A percentile compares a stretch with the other conserved stretches of the same genome.
Evolutionary conservation across 1,140 invertebrate species (phyloP).

Genomic region (Drosophila pseudoobscura): DNA sequence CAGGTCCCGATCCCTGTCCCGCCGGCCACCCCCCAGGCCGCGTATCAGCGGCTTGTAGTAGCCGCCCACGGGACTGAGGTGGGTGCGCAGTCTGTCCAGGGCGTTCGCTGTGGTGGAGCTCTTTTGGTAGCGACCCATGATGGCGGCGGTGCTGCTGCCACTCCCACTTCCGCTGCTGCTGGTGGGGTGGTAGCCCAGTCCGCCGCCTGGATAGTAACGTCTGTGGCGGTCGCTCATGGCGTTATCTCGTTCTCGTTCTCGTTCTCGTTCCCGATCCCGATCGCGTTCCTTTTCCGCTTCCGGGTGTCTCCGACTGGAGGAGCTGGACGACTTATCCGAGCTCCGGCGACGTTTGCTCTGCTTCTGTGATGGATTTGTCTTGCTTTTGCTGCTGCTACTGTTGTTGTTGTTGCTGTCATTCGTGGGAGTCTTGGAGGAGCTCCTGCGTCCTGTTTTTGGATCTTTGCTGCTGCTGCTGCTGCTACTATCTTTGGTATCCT

Average conservation of each 20-base stretch:
- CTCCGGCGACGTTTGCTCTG: conserved; percentile 66
- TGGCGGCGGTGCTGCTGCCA: conserved; percentile 36
- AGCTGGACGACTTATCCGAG: conserved; percentile 61
- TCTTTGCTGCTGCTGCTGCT: too few relatives aligned
- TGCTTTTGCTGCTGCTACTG: conserved; percentile 44
- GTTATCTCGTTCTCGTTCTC: conserved; percentile 37
- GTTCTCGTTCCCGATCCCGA: conserved; percentile 15
- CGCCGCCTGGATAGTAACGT: conserved; percentile 75
- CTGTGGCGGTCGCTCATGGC: conserved; percentile 79
- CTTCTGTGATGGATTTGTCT: conserved; percentile 36
- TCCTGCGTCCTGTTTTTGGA: conserved; percentile 22
- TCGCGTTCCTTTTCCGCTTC: conserved; percentile 56
- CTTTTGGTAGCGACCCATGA: conserved; percentile 75
- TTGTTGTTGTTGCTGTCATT: conserved; percentile 58
- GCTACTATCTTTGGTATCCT: conserved; percentile 47
- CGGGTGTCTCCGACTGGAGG: conserved; percentile 56
- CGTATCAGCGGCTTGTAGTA: conserved; percentile 82
- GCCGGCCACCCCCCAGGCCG: conserved; percentile 58
- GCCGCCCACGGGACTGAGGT: conserved; percentile 77
- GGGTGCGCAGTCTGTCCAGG: conserved; percentile 78
- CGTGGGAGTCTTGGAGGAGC: conserved; percentile 71
- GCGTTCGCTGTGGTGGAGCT: conserved; percentile 76
- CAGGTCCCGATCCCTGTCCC: conserved; percentile 40
- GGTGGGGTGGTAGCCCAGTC: conserved; percentile 41
- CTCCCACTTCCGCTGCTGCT: conserved; percentile 31